phyloP scores from a whole-genome alignment of 2,113 vertebrate genomes.

The Xenopus borealis region DNA sequence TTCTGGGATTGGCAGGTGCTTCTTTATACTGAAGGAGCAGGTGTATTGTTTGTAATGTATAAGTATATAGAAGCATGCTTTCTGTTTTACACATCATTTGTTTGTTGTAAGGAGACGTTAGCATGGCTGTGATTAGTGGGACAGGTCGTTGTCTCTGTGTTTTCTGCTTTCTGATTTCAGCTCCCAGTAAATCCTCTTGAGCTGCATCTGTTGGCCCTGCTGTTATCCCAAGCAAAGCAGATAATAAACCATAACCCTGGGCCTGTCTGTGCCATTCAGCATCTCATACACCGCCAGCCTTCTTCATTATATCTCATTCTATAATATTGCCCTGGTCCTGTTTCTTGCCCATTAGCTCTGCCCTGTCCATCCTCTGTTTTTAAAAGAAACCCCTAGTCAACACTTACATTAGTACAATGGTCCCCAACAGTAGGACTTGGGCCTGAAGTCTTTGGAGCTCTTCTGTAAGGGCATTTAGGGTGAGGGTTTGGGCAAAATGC shows the following conservation, averaged over 20 bases:
- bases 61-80: too few species aligned
- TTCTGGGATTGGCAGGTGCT: too few species aligned
- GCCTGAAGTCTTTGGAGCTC: too few species aligned
- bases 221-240: slow-evolving; percentile 45
- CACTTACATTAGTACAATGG: too few species aligned
- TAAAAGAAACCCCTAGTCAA: too few species aligned
- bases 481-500: too few species aligned
- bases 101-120: neutral
- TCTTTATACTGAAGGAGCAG: too few species aligned
- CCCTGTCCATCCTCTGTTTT: neutral
- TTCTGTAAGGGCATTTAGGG: too few species aligned
- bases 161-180: slow-evolving; percentile 45
- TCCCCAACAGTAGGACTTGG: too few species aligned
- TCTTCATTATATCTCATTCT: neutral
- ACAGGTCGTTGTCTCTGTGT: slow-evolving; percentile 4
- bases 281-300: neutral
- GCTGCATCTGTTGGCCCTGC: slow-evolving; percentile 44
- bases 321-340: neutral
- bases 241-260: slow-evolving; percentile 39
- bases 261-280: slow-evolving; percentile 13
- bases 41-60: too few species aligned
- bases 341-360: slow-evolving; percentile 11
- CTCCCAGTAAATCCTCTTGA: slow-evolving; percentile 43
- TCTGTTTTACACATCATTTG: too few species aligned
- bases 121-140: slow-evolving; percentile 1